Base-by-base conservation (phyloP, 2,113 vertebrate species). In the Callipepla californica region DNA sequence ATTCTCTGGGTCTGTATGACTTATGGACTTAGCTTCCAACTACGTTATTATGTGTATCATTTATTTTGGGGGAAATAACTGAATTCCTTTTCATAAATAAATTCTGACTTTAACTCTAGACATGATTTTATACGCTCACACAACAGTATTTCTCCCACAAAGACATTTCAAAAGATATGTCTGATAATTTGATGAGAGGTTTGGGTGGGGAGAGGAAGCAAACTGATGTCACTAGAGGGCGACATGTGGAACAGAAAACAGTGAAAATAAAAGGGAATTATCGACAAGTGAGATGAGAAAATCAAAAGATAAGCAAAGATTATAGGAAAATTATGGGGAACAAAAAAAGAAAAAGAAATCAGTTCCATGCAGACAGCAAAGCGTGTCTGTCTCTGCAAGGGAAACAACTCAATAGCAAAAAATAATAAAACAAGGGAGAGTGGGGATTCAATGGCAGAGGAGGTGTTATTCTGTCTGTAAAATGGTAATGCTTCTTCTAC, bases 111-210 rank as follows among this genome's bases (percentile, higher is more conserved):
- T 20, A 30, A 19, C 10, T 28, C 15, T 53, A 30, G 6, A 4
- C 26, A 47, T 32, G 23, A 28, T 23, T 87, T 76, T 53, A 69
- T 25, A 53, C 15, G 48, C 4, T 68, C 38, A 65, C 20, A 36
- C 13, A 34, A 36, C 32, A 48, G 65, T 65, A 44, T 40, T 92
- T 79, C n/a, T 65, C 74, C 38, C 36, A 65, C 13, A n/a, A 57
- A 59, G 40, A 50, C 34, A 21, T 48, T 68, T 1, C 6, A 62
- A 79, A 48, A 26, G 0, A 13, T 6, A 18, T 2, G 3, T 16
- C 55, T 45, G 4, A 22, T 74, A 30, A 40, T 14, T 22, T n/a
- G 34, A 34, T 68, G 25, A 63, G 51, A 59, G 19, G 11, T 47
- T 11, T 14, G 13, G 3, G 1, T 90, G 32, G 9, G 45, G 14